Evolutionary conservation across 37 sponge, comb jelly and placozoan species (phyloP).

Genomic region (Tethya wilhelma): DNA sequence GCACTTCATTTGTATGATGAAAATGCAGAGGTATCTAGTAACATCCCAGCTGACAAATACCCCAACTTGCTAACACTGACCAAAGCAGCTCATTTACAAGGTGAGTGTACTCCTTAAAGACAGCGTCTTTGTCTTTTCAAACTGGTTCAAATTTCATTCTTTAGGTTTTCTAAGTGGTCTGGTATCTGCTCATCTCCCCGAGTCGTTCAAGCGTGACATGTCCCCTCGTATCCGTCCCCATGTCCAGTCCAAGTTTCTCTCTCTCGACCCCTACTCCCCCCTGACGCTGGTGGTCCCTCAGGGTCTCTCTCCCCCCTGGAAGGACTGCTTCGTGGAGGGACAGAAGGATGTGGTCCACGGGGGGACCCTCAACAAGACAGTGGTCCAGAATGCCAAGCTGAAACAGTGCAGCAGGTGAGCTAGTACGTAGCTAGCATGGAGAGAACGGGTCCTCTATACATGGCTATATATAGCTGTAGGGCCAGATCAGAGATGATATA

Average conservation of each 20-base stretch:
- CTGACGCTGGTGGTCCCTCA: constrained; percentile 66
- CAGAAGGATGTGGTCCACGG: constrained; percentile 64
- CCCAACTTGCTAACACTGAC: constrained; percentile 58
- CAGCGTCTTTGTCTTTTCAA: neutral
- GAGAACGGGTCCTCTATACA: too few relatives aligned
- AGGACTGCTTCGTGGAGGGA: constrained; percentile 66
- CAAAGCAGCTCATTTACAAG: constrained; percentile 62
- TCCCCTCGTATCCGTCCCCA: constrained; percentile 47
- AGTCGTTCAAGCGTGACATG: constrained; percentile 28
- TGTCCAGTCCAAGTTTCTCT: constrained; percentile 44
- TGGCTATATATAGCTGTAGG: too few relatives aligned
- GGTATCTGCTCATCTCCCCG: constrained; percentile 33
- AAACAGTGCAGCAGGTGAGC: constrained; percentile 80
- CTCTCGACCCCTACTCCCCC: constrained; percentile 70
- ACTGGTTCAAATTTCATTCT: neutral
- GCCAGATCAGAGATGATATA: too few relatives aligned
- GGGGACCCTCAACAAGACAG: constrained; percentile 40
- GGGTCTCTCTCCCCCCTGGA: constrained; percentile 69
- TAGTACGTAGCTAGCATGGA: too few relatives aligned
- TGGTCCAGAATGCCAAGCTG: constrained; percentile 50
- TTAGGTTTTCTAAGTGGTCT: constrained; percentile 66
- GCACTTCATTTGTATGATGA: neutral
- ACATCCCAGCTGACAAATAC: constrained; percentile 38
- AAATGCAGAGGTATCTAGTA: constrained; percentile 27
- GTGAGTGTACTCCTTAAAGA: neutral